Base-by-base conservation (phyloP, 2,113 vertebrate genomes). In the Ammodytes marinus region DNA sequence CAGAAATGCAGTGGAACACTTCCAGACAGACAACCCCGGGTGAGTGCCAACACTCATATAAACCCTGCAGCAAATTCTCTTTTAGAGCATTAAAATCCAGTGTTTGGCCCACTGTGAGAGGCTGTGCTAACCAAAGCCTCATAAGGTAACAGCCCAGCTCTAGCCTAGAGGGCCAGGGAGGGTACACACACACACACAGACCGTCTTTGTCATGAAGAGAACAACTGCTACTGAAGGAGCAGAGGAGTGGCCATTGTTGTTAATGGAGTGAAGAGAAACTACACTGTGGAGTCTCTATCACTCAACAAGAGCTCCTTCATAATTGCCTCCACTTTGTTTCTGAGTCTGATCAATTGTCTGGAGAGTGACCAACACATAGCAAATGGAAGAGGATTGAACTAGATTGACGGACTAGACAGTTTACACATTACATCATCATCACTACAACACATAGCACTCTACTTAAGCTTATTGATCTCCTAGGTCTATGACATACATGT, bases 201-300 rank as follows among this genome's bases (percentile, higher is more conserved):
- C 58, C 0, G 78, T 74, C 91, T 91, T 81, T 91, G 89, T 91
- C 82, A 86, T 15, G 63, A 53, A 64, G 69, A 42, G 71, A 79
- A 89, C 84, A 91, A 84, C 57, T 55, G 55, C 74, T 54, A 64
- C 70, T 10, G 59, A 59, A 69, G 88, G 77, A 68, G 80, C 10
- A 10, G 49, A 84, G 80, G 80, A 89, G 86, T 57, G 78, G 70
- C 75, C 85, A 79, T 70, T 85, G 87, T 76, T 85, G 82, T 87
- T 89, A 87, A 93, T 85, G 69, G 79, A 90, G 84, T 88, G 68
- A 74, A 88, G 74, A 80, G 89, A 89, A 86, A 88, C 86, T 79
- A 84, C 61, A 40, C 86, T 69, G 82, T 46, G 52, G 79, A 66
- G 66, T 11, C 63, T 66, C 72, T 1, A 57, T 82, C 75, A 59